Base-by-base conservation (phyloP, 2,888 invertebrate species). In the Drosophila testacea region DNA sequence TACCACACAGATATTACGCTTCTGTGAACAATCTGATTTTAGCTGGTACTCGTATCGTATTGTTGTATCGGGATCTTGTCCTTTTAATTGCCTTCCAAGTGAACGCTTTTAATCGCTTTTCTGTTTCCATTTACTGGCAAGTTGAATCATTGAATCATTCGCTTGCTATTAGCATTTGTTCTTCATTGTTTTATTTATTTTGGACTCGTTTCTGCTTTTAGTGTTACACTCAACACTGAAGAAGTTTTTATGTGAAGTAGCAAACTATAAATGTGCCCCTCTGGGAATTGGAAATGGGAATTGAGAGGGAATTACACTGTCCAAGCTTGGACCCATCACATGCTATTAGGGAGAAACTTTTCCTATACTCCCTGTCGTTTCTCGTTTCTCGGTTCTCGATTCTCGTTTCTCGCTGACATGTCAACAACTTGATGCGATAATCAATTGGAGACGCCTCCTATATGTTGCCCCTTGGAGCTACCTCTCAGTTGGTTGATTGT, bases 31-130 rank as follows among this genome's bases (percentile, higher is more conserved):
- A 73, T 73, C 64, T 54, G 70, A 32, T 61, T 34, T 2, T 2
- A 41, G n/a, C 42, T 55, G 22, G 22, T 22, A 22, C 22, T 22
- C 22, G 22, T 22, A 22, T 22, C 22, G 22, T 22, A 22, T 22
- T 22, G 22, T 22, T 59, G 44, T 41, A 73, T 65, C 61, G 27
- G 42, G 51, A 44, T 47, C 57, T 51, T n/a, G 54, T 65, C 59
- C 63, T 73, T 67, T 79, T 83, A 81, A 81, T 83, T 81, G 74
- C 47, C 61, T 83, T 81, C 78, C 81, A 54, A 81, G 74, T 70
- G 81, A 81, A 65, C 46, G 69, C 36, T 39, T 64, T 60, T 71
- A 64, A 79, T 66, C 80, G 47, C 38, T 52, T 55, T 63, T 63
- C 38, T 28, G 36, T 10, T 44, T 27, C 59, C 27, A 48, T 32